A percentile compares a stretch with the other conserved stretches of the same genome.
These are phyloP conservation scores for Brachionus plicatilis DNA, from an alignment of 1,140 invertebrate species.

Conservation along the genomic window DNA sequence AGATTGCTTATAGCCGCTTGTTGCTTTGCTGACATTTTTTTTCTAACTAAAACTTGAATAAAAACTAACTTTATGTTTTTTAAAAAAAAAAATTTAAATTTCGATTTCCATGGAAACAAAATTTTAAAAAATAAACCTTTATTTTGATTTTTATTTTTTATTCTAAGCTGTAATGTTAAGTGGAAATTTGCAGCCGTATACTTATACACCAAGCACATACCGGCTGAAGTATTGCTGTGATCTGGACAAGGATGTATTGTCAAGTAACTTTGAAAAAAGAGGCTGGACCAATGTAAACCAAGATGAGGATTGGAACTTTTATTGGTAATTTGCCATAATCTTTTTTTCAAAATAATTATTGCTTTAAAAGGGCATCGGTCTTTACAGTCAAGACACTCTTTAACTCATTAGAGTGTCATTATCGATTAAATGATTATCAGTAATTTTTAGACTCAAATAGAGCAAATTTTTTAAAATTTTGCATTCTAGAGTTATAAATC, in stretches of 20 bases:
- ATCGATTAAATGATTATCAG: slow-evolving; percentile 84
- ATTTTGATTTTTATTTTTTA: background rate
- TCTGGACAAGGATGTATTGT: slow-evolving; percentile 86
- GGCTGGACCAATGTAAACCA: slow-evolving; percentile 82
- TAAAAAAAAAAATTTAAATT: background rate
- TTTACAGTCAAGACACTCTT: slow-evolving; percentile 82
- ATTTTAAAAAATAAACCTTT: background rate
- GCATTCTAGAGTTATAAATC: slow-evolving; percentile 65
- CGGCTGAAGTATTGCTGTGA: slow-evolving; percentile 71
- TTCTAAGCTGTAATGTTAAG: background rate
- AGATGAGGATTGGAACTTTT: slow-evolving; percentile 93
- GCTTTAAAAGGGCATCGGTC: slow-evolving; percentile 68
- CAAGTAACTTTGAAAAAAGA: slow-evolving; percentile 84
- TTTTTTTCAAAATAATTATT: slow-evolving; percentile 36
- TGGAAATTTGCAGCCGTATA: background rate
- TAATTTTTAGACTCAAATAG: slow-evolving; percentile 55
- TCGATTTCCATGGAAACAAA: background rate
- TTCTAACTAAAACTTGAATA: slow-evolving; percentile 18
- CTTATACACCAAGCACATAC: background rate
- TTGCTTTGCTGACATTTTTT: slow-evolving; percentile 54
- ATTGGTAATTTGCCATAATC: slow-evolving; percentile 62
- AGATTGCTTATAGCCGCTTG: slow-evolving; percentile 51
- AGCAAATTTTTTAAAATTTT: background rate
- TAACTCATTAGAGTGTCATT: slow-evolving; percentile 77
- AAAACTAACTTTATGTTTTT: background rate